Evolutionary conservation across 2,888 invertebrate genomes (phyloP).

Genomic region (Cephalotes varians): DNA sequence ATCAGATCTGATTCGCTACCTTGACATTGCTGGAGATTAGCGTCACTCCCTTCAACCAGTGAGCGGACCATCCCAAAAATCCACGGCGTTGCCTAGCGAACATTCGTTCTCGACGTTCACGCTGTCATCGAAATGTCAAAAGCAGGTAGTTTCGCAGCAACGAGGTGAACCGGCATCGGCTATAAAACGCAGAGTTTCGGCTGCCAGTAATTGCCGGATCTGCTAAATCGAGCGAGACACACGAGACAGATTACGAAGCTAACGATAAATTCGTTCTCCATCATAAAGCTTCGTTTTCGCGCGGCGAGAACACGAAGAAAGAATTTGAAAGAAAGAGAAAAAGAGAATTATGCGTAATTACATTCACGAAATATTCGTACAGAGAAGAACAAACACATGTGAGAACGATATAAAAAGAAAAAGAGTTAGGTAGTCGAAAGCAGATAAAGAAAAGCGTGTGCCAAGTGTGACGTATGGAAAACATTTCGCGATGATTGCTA

Average conservation of each 20-base stretch:
- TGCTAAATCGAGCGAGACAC: slow-evolving; percentile 62
- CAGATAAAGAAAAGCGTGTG: slow-evolving; percentile 40
- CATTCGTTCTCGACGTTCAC: slow-evolving; percentile 60
- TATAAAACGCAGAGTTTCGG: slow-evolving; percentile 70
- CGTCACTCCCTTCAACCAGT: slow-evolving; percentile 57
- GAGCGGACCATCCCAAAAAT: slow-evolving; percentile 64
- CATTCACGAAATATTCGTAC: slow-evolving; percentile 55
- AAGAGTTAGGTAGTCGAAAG: slow-evolving; percentile 33
- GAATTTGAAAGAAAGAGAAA: not conserved
- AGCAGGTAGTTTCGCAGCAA: slow-evolving; percentile 57
- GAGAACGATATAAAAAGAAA: slow-evolving; percentile 13
- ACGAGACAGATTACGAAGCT: slow-evolving; percentile 52
- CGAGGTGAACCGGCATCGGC: slow-evolving; percentile 45
- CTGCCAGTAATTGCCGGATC: slow-evolving; percentile 54
- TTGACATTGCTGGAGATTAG: slow-evolving; percentile 77
- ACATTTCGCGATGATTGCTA: slow-evolving; percentile 41
- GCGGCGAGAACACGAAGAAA: not conserved
- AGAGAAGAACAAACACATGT: slow-evolving; percentile 34
- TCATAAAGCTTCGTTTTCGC: slow-evolving; percentile 31
- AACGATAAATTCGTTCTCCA: slow-evolving; percentile 20
- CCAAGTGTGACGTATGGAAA: slow-evolving; percentile 57
- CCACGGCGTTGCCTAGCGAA: slow-evolving; percentile 41
- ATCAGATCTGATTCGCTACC: slow-evolving; percentile 73
- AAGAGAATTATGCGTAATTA: slow-evolving; percentile 53
- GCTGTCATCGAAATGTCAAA: slow-evolving; percentile 73